Base-by-base conservation (phyloP, 2,888 invertebrate species). In the Drosophila picticornis region DNA sequence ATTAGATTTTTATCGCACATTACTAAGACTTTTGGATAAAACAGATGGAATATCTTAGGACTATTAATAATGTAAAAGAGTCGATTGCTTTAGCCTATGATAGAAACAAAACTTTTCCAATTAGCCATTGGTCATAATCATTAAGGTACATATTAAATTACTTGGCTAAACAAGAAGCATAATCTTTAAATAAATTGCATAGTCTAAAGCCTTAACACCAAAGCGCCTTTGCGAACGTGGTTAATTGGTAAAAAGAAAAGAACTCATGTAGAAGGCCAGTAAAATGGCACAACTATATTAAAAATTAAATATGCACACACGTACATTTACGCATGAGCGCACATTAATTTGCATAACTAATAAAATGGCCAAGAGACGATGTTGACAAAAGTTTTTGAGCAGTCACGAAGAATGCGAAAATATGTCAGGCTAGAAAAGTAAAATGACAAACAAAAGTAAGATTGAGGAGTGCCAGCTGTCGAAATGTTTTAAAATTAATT, bases 291-390 rank as follows among this genome's bases (percentile, higher is more conserved):
- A 31, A 50, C 61, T 50, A 72, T 76, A 72, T 70, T 68, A 77
- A 52, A 70, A 85, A 80, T 85, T 75, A 72, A 80, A 85, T 83
- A 88, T 88, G 88, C 86, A 66, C 84, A 81, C 80, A 82, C 58
- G 83, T 70, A 31, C 62, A 68, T 67, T 75, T 69, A 78, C 76
- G 88, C 85, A 90, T 90, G 90, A 66, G 76, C 64, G 65, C 80
- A 84, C 85, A 89, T 89, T 89, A 90, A 90, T 88, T 88, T 88
- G 90, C 90, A 88, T 88, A 90, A 84, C 90, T 88, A 84, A 87
- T 89, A 89, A 79, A 75, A 74, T 70, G 46, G 55, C 40, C 63
- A 32, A 58, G 58, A 76, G 50, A 60, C 36, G 13, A 22, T 52
- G 13, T 46, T 31, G 52, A 38, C 56, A 50, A 72, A 82, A 85